Evolutionary conservation across 2,888 invertebrate genomes (phyloP).

Genomic region (Agriotes lineatus): DNA sequence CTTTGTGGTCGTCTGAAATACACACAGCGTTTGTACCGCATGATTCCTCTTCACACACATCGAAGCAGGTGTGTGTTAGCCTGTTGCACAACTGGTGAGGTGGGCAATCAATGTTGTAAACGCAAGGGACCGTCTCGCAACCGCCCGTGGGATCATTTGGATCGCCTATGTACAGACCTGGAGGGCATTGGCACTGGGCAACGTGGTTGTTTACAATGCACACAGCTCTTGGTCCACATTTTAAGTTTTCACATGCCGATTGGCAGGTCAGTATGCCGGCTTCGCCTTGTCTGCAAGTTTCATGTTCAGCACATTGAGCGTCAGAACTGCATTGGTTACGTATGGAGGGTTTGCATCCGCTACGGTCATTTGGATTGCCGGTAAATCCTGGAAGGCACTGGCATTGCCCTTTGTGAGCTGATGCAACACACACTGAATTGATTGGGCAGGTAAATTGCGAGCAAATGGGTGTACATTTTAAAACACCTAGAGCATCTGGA

Average conservation of each 20-base stretch:
- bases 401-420: slow-evolving; percentile 81
- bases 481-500: slow-evolving; percentile 87
- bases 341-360: slow-evolving; percentile 82
- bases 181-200: slow-evolving; percentile 90
- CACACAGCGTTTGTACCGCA: slow-evolving; percentile 92
- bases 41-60: slow-evolving; percentile 84
- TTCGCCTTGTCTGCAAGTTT: slow-evolving; percentile 76
- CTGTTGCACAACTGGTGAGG: slow-evolving; percentile 85
- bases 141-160: slow-evolving; percentile 82
- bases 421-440: slow-evolving; percentile 85
- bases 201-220: slow-evolving; percentile 92
- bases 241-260: slow-evolving; percentile 81
- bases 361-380: slow-evolving; percentile 91
- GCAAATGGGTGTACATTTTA: slow-evolving; percentile 85
- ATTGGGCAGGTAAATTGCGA: slow-evolving; percentile 85
- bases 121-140: slow-evolving; percentile 85
- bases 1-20: slow-evolving; percentile 85
- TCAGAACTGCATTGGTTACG: slow-evolving; percentile 84
- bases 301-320: slow-evolving; percentile 86
- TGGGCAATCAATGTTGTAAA: slow-evolving; percentile 88
- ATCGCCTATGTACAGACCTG: slow-evolving; percentile 88
- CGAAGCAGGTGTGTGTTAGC: slow-evolving; percentile 83
- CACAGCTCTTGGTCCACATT: slow-evolving; percentile 88
- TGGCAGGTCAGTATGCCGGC: slow-evolving; percentile 76
- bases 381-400: slow-evolving; percentile 86